Evolutionary conservation across 1,140 invertebrate species (phyloP), one percentile per base, ranked within the genome.

Genomic region (Lerema accius): DNA sequence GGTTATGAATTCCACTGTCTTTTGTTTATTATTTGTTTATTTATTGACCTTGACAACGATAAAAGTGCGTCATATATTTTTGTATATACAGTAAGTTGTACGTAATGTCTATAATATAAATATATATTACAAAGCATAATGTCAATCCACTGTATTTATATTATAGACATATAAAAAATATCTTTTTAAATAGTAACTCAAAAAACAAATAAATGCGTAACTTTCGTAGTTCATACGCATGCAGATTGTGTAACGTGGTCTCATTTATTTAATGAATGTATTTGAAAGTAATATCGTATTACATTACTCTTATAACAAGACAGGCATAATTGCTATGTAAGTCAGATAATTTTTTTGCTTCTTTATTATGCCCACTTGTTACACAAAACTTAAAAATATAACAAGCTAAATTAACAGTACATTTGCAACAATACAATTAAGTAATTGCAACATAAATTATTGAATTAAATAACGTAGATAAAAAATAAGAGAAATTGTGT

Each of bases 381-480:
- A 40, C 14, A 13, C 11, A 23, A 55, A 19, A 55, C 15, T 16
- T 55, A 15, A 39, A 16, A 51, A 7, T 17, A 26, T 40, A 53
- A 53, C 50, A 53, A 53, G 37, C 37, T 53, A 4, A 23, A 53
- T 6, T 53, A 53, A 42, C 23, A 17, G 39, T 42, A 40, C 2
- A 40, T 55, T 39, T 42, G 19, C 14, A 55, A 42, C 37, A 42
- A 26, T 42, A 14, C n/a, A 13, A 42, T 23, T 42, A 17, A 51
- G n/a, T 32, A 16, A 11, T 37, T 37, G n/a, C 35, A 37, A 37
- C 10, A n/a, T 37, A 3, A 37, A 37, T 0, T 37, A 11, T 7
- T 37, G 9, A 37, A 1, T 37, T 11, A 37, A 1, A 37, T n/a
- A 37, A 37, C 11, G 4, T 37, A 37, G 10, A 11, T 37, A 11